Percentiles rank a stretch among this genome's conserved stretches.
phyloP scores from a whole-genome alignment of 2,113 vertebrate genomes.

The Chamaetylas fuelleborni region DNA sequence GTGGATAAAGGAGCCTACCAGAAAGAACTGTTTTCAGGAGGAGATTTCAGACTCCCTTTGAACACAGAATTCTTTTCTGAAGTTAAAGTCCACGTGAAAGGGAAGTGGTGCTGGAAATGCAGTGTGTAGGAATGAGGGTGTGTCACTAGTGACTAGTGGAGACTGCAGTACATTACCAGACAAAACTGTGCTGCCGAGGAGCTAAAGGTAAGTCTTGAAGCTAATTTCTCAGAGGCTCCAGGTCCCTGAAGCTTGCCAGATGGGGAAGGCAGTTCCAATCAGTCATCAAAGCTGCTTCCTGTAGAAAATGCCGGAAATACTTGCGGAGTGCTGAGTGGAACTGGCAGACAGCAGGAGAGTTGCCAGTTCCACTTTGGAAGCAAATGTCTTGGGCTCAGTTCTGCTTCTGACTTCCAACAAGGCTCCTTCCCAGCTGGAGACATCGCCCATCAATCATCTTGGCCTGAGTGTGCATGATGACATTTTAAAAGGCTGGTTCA shows the following conservation, averaged over 20 bases:
- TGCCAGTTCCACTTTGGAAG: neutral
- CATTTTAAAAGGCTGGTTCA: neutral
- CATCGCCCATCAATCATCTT: neutral
- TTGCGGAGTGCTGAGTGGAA: neutral
- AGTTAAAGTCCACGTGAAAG: neutral
- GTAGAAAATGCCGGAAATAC: neutral
- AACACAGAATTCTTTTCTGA: neutral
- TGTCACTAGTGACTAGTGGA: neutral
- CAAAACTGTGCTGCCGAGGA: neutral
- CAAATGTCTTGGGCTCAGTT: neutral
- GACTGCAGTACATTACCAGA: neutral
- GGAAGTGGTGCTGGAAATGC: neutral
- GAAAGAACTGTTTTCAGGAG: neutral
- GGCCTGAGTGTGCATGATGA: neutral
- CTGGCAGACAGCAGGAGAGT: neutral
- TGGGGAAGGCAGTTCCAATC: neutral
- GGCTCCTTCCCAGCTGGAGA: neutral
- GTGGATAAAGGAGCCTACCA: neutral
- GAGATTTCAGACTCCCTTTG: neutral
- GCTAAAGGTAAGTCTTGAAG: neutral
- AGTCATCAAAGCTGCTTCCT: neutral
- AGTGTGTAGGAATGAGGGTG: neutral
- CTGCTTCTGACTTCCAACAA: neutral
- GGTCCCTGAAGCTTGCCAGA: neutral
- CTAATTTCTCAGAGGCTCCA: neutral